phyloP scores from a whole-genome alignment of 2,888 invertebrate genomes.

The Idaea aversata region DNA sequence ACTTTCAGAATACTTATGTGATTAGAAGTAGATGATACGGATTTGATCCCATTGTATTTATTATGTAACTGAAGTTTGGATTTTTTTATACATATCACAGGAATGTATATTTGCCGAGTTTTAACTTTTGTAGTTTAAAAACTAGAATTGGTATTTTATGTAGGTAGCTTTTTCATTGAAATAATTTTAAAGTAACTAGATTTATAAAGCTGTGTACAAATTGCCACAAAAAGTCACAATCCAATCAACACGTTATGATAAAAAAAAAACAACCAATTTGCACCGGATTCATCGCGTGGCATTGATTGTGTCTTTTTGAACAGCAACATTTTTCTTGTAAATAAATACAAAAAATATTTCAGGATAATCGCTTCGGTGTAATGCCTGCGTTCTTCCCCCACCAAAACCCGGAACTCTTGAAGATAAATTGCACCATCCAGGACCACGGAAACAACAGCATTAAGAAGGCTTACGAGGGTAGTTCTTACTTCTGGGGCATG shows the following conservation, averaged over 20 bases:
- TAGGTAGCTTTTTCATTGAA: too few relatives aligned
- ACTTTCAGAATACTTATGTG: not conserved
- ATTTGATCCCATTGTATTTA: too few relatives aligned
- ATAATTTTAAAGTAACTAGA: too few relatives aligned
- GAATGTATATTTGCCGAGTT: too few relatives aligned
- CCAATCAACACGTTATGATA: not conserved
- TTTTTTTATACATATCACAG: too few relatives aligned
- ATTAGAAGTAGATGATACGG: not conserved
- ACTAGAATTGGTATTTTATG: too few relatives aligned
- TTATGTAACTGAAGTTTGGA: too few relatives aligned
- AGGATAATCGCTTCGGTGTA: slow-evolving; percentile 95
- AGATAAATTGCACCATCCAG: slow-evolving; percentile 86
- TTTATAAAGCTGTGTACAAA: not conserved
- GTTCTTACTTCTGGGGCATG: slow-evolving; percentile 95
- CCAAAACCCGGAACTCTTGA: slow-evolving; percentile 85
- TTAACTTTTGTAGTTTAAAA: too few relatives aligned
- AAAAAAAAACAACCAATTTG: too few relatives aligned
- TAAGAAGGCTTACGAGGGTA: slow-evolving; percentile 90
- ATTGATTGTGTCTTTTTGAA: not conserved
- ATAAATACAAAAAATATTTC: slow-evolving; percentile 25
- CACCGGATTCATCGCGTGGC: not conserved
- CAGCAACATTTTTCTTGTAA: not conserved
- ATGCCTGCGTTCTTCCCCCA: slow-evolving; percentile 89
- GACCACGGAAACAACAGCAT: slow-evolving; percentile 90
- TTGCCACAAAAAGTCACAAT: not conserved